Evolutionary conservation across 2,113 vertebrate species (phyloP).

Genomic region (Tursiops truncatus): DNA sequence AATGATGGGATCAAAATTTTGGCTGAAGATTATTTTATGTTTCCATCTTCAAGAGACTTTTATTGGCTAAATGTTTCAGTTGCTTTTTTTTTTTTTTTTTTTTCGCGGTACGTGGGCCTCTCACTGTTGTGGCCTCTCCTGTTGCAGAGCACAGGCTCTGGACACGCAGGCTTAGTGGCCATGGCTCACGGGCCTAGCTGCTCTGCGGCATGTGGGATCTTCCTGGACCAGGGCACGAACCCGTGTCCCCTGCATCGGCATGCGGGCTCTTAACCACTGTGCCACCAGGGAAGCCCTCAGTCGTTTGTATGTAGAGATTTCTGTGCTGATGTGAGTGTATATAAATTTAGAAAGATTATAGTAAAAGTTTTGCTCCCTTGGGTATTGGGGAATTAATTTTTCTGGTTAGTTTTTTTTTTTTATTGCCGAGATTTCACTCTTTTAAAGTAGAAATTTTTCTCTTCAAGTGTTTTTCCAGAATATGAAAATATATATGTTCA

Average conservation of each 20-base stretch:
- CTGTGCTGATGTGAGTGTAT: neutral
- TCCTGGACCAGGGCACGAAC: no score
- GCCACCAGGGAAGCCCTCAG: neutral
- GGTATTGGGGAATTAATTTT: neutral
- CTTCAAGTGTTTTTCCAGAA: constrained; percentile 20
- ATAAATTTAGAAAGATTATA: neutral
- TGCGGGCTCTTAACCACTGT: no score
- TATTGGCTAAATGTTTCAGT: neutral
- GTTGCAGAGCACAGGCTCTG: no score
- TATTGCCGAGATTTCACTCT: neutral
- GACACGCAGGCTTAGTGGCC: no score
- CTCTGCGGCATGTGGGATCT: no score
- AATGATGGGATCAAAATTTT: neutral
- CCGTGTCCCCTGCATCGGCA: no score
- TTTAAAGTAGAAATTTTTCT: neutral
- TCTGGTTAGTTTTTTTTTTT: neutral
- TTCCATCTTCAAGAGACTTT: neutral
- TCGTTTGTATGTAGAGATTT: neutral
- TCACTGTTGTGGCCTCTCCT: no score
- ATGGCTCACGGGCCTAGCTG: no score
- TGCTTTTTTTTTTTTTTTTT: neutral
- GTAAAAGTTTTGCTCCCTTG: neutral
- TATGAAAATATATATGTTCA: neutral
- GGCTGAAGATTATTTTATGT: neutral
- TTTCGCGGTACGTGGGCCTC: no score